Evolutionary conservation across 2,113 vertebrate genomes (phyloP), one percentile per base, ranked within the genome.

Genomic region (Pleuronectes platessa): DNA sequence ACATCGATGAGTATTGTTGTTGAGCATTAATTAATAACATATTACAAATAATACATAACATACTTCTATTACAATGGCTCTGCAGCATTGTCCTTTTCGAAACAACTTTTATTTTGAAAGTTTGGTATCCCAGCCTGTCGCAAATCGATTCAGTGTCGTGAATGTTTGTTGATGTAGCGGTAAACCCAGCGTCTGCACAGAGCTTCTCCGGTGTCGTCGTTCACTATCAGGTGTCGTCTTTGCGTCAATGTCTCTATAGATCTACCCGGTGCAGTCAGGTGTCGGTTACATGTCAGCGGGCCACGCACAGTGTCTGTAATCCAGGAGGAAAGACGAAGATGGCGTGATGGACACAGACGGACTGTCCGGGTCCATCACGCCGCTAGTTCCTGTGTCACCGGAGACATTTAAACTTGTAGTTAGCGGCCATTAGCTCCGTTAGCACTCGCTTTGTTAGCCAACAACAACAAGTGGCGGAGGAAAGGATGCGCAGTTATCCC

Each of bases 91-190:
- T 5, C 0, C n/a, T 49, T 4, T 47, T 15, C 6, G 0, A 13
- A 0, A 2, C 2, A 14, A 61, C 83, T 86, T 91, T 90, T 90
- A 92, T 85, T 92, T 78, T 91, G 90, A 87, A 90, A 88, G 55
- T 27, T 0, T 27, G 60, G 2, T 37, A 7, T n/a, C 40, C 5
- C 18, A 15, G 55, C 11, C 27, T 91, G 88, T 81, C 88, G 89
- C 83, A 14, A 90, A 84, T 59, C 27, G 80, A 18, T 76, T 40
- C 17, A 51, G 76, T 89, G 84, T 88, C 86, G 89, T 61, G 35
- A 90, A 77, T 58, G 71, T 84, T 83, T 90, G 84, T 86, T 90
- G 81, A 68, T 78, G 20, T 21, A 45, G 54, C 51, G 15, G 12
- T 12, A 21, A 0, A n/a, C 40, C 18, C 23, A 15, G 59, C 54